These are phyloP conservation scores for Drosophila sproati DNA, from an alignment of 1,140 invertebrate genomes.

Conservation along the genomic window DNA sequence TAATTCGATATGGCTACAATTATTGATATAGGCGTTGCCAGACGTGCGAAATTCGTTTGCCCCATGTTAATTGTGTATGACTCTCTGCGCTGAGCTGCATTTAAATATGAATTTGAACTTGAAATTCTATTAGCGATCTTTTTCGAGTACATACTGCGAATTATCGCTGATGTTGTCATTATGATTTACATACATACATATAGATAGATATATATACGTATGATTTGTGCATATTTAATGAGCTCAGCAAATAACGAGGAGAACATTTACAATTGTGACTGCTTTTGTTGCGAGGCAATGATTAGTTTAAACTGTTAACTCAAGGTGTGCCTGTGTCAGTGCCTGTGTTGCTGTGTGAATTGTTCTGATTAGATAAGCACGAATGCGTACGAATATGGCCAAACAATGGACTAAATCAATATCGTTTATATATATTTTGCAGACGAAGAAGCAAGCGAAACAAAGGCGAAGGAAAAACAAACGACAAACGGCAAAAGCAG, in stretches of 20 bases:
- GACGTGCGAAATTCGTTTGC: background rate
- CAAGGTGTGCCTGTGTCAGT: background rate
- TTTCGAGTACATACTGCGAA: too few species aligned
- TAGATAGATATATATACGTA: background rate
- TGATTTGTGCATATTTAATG: conserved; percentile 43
- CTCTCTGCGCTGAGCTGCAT: conserved; percentile 9
- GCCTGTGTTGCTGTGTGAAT: conserved; percentile 25
- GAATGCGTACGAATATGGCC: background rate
- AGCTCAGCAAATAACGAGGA: conserved; percentile 25
- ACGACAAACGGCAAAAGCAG: conserved; percentile 21
- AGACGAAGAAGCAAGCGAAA: conserved; percentile 68
- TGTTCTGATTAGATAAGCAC: conserved; percentile 49
- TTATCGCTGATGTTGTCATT: conserved; percentile 15
- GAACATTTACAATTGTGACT: conserved; percentile 14
- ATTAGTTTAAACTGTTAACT: conserved; percentile 13
- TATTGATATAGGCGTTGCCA: background rate
- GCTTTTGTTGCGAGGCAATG: background rate
- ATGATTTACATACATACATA: too few species aligned
- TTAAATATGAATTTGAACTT: conserved; percentile 53
- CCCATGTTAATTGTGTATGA: conserved; percentile 7
- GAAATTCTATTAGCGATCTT: conserved; percentile 47
- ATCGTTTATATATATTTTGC: conserved; percentile 34
- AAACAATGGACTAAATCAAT: conserved; percentile 22
- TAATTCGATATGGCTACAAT: background rate
- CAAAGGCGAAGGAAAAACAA: conserved; percentile 36